Base-by-base conservation (phyloP, 2,888 invertebrate species). In the Kuschelorhynchus macadamiae region DNA sequence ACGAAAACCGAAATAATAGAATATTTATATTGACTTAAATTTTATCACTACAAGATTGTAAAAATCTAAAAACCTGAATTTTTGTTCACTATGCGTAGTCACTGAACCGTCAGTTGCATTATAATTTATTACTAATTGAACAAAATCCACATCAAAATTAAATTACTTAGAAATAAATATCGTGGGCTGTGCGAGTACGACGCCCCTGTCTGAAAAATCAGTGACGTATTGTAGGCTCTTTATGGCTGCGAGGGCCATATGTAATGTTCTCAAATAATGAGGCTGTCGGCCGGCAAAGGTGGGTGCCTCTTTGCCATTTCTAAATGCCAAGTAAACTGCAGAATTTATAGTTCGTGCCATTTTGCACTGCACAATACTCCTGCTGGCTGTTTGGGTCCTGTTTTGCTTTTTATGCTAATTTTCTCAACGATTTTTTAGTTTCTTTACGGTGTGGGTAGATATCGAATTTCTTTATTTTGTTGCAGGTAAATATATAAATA, bases 241-340 rank as follows among this genome's bases (percentile, higher is more conserved):
- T 79, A 79, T 78, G 74, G 67, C 59, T 30, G 57, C 59, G 66
- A 68, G 73, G 68, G 71, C 66, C 66, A 73, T 71, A 72, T 79
- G 80, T 81, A 81, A 81, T 81, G 80, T 80, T 72, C 79, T 78
- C 78, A 79, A 81, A 81, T 80, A 81, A 81, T 80, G 80, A 76
- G 74, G 50, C 63, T 59, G 57, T 66, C 60, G 56, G 65, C 49
- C 61, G 36, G 44, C 41, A 55, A 60, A 64, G 64, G 68, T 64
- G 68, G 79, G 78, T 78, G 77, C 70, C 70, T 70, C 49, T 70
- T 71, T 72, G 68, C 74, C 71, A 71, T 72, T 74, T 73, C 74
- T 75, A 76, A 78, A 74, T 72, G 72, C 77, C 76, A 77, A 79
- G 79, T 83, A 82, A 83, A 83, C 75, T 79, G 76, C 76, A 76